phyloP scores from a whole-genome alignment of 1,140 invertebrate species.

The Sarcophaga peregrina region DNA sequence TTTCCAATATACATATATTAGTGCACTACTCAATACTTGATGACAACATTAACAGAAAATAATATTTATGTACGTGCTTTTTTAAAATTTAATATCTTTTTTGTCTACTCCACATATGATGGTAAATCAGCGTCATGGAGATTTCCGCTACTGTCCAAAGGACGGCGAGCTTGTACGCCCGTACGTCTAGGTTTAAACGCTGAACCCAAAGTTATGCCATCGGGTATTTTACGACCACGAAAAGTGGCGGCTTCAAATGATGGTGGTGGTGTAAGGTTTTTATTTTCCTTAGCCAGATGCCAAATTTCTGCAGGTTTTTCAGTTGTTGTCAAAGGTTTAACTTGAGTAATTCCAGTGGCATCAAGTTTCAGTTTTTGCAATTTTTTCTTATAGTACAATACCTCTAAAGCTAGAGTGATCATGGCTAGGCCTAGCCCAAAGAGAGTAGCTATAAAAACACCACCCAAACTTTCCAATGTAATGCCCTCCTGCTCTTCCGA shows the following conservation, averaged over 20 bases:
- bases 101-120: slow-evolving; percentile 36
- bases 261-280: slow-evolving; percentile 52
- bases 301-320: slow-evolving; percentile 35
- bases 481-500: slow-evolving; percentile 87
- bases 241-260: slow-evolving; percentile 56
- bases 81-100: background rate
- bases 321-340: slow-evolving; percentile 48
- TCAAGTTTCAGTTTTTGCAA: slow-evolving; percentile 53
- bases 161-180: background rate
- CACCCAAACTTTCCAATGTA: slow-evolving; percentile 87
- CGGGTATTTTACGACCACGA: slow-evolving; percentile 50
- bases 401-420: slow-evolving; percentile 82
- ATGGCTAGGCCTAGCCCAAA: slow-evolving; percentile 85
- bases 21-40: too few relatives aligned
- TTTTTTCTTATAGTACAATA: slow-evolving; percentile 76
- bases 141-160: background rate
- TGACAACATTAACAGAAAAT: too few relatives aligned
- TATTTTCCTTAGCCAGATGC: slow-evolving; percentile 18
- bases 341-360: slow-evolving; percentile 49
- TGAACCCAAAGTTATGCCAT: slow-evolving; percentile 51
- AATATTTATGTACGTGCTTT: background rate
- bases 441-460: slow-evolving; percentile 89
- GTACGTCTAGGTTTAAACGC: slow-evolving; percentile 51
- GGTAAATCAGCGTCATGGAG: slow-evolving; percentile 34
- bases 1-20: background rate